Evolutionary conservation across 2,888 invertebrate species (phyloP).

Genomic region (Dermolepida albohirtum): DNA sequence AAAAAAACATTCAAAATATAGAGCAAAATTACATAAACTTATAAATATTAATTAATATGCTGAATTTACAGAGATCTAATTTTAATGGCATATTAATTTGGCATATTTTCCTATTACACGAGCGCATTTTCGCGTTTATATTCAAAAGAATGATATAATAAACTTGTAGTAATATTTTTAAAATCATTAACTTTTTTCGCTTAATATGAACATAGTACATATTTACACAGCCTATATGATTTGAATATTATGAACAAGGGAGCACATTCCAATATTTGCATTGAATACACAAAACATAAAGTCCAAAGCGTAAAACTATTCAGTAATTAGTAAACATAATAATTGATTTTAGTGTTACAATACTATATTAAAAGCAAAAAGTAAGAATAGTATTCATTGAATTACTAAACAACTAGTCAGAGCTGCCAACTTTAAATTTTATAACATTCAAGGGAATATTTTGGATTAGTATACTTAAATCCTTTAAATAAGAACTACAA

Average conservation of each 20-base stretch:
- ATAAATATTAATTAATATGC: conserved; percentile 6
- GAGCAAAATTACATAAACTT: not conserved
- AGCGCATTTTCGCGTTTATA: conserved; percentile 5
- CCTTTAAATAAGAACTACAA: no score
- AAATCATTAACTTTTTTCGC: conserved; percentile 11
- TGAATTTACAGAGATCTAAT: conserved; percentile 13
- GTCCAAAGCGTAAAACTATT: no score
- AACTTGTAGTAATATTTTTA: conserved; percentile 23
- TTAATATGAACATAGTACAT: conserved; percentile 26
- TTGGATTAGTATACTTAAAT: no score
- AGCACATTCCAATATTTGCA: conserved; percentile 19
- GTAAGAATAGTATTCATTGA: not conserved
- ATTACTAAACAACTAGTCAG: not conserved
- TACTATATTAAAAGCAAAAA: no score
- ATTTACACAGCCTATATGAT: conserved; percentile 34
- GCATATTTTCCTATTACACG: conserved; percentile 25
- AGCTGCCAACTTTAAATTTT: no score
- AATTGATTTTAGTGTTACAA: no score
- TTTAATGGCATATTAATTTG: conserved; percentile 35
- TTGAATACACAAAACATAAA: not conserved
- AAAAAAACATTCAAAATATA: not conserved
- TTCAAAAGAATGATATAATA: conserved; percentile 1
- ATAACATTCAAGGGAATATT: not conserved
- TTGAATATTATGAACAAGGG: conserved; percentile 29
- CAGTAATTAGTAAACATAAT: no score